Conservation (phyloP, 2,113 vertebrate genomes). For the Notiomystis cincta region DNA sequence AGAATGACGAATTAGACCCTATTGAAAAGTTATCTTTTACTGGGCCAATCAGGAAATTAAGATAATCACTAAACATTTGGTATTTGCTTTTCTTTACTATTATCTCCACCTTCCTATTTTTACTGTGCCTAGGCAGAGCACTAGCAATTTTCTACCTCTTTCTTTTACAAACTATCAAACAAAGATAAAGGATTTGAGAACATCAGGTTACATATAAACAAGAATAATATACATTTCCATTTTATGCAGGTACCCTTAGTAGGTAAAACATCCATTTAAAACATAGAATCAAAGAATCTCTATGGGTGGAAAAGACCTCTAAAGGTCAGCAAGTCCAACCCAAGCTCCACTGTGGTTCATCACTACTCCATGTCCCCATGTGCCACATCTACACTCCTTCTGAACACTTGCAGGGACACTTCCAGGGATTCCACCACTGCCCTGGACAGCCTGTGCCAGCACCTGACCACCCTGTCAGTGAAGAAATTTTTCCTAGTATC, state of each 20-base stretch:
- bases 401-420: not conserved
- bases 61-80: constrained; percentile 35
- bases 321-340: not conserved
- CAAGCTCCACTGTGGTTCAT: not conserved
- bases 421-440: too few species aligned
- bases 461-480: not conserved
- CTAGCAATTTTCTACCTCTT: not conserved
- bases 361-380: too few species aligned
- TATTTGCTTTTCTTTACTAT: constrained; percentile 21
- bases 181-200: constrained; percentile 5
- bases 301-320: not conserved
- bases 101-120: not conserved
- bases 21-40: constrained; percentile 35
- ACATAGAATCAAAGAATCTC: not conserved
- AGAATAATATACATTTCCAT: not conserved
- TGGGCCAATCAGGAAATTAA: constrained; percentile 21
- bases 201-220: not conserved
- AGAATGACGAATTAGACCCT: constrained; percentile 13
- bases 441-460: not conserved
- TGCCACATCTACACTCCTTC: not conserved
- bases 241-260: not conserved
- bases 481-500: not conserved
- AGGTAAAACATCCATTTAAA: not conserved
- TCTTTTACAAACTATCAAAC: not conserved
- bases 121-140: not conserved